Base-by-base conservation (phyloP, 1,140 invertebrate species). In the Solen grandis region DNA sequence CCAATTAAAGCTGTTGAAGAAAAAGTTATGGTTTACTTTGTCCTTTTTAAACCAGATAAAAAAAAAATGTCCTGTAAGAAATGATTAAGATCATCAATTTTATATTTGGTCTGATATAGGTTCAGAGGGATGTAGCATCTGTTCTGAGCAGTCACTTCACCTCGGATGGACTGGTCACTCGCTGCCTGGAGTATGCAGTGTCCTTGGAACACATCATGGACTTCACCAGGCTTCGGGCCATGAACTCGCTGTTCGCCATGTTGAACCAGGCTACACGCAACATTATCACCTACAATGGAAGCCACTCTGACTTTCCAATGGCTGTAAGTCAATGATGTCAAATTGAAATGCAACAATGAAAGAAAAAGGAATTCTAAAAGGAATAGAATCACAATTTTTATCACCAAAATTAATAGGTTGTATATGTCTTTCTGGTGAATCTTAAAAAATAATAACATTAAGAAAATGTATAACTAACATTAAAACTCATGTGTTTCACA, bases 141-240 rank as follows among this genome's bases (percentile, higher is more conserved):
- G 95, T 99, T 60, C 92, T 99, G 22, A 94, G 96, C 76, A 95
- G 96, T 10, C 96, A 96, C 90, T 97, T 99, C 90, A 94, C 95
- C 3, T 95, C 96, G 1, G 98, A 99, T 92, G 98, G 98, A 38
- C 93, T 99, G 25, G 97, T 99, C 5, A 96, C 97, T 2, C 95
- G 96, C 77, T 97, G 97, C 86, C 91, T 99, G 60, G 97, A 99
- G 88, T 98, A 96, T 91, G 96, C 97, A 0, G 95, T 95, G 87
- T 95, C 95, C 38, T 83, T 93, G 19, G 99, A 99, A 88, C 99
- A 99, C 90, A 98, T 99, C 55, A 99, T 99, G 99, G 98, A 99
- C 92, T 99, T 99, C 89, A 99, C 99, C 0, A 94, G 97, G 31
- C 94, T 99, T 79, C 93, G 99, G 60, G 98, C 99, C 8, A 93